These are phyloP conservation scores for Pyrrhura leucotis DNA, from an alignment of 2,797 vertebrate species.

Conservation along the genomic window DNA sequence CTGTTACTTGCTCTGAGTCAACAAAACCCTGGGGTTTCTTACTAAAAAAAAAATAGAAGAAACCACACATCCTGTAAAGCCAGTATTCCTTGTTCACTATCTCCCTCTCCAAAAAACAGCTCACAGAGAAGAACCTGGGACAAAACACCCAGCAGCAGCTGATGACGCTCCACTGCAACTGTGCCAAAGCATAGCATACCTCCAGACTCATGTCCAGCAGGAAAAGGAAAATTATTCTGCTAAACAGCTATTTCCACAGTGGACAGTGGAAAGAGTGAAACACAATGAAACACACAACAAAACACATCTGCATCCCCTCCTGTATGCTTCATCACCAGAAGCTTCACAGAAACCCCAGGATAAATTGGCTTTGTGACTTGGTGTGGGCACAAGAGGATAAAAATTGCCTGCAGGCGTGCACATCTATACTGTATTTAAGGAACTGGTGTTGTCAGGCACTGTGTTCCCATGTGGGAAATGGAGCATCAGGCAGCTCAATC, in stretches of 20 bases:
- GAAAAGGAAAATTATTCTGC: neutral
- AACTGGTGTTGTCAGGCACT: fast-evolving
- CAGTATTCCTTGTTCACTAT: neutral
- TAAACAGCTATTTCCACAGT: neutral
- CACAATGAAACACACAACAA: neutral
- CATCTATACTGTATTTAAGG: neutral
- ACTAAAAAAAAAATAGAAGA: neutral
- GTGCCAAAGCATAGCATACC: neutral
- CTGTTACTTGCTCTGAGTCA: conserved; percentile 3
- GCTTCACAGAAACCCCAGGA: neutral
- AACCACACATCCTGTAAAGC: neutral
- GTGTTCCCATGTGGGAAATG: neutral
- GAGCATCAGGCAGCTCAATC: neutral
- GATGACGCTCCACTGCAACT: neutral
- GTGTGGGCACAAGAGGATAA: neutral
- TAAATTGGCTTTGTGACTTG: neutral
- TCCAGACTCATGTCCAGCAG: neutral
- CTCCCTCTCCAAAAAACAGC: neutral
- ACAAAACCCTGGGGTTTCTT: conserved; percentile 2
- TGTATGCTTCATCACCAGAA: neutral
- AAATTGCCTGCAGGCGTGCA: neutral
- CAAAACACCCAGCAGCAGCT: neutral
- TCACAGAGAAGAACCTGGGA: neutral
- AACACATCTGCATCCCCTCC: neutral
- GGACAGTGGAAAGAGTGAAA: neutral